Evolutionary conservation across 2,888 invertebrate genomes (phyloP), one percentile per base, ranked within the genome.

Genomic region (Scaptomyza caliginosa): DNA sequence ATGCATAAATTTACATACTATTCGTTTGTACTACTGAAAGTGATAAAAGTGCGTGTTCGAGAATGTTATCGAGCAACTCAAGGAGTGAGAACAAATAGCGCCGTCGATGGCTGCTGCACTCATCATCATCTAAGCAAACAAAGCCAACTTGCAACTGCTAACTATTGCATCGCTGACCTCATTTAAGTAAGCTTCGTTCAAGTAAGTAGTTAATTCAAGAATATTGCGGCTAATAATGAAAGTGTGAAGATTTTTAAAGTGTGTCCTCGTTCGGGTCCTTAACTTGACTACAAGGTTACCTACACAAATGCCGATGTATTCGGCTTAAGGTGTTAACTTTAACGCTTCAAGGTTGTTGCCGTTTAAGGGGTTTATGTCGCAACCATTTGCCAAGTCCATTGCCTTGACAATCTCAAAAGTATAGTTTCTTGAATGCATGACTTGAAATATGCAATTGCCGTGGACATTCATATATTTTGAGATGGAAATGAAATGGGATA

Each of bases 301-400:
- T 38, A 48, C 43, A 30, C 26, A 23, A 40, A 16, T 24, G 42
- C 13, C 43, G 16, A 34, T 34, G 16, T n/a, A n/a, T n/a, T n/a
- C 34, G 16, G 34, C 43, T 48, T 34, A 40, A 74, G 71, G 78
- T 85, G 83, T 57, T 64, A 82, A 66, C 38, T 70, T 67, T 23
- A 54, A 52, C 49, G 68, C 72, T 73, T 76, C 86, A 87, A 88
- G 88, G 87, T 55, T 81, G 65, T 21, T 58, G 30, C 30, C 64
- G 16, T 40, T 73, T 70, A 75, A 76, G 73, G 67, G 55, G 52
- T 59, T 73, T 60, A 66, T 67, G 70, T 64, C 57, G 30, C 51
- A 56, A 52, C 26, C 58, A 50, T 72, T 67, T 67, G 28, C 30
- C 59, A 16, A 39, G 51, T 43, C 48, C 66, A 66, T 66, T 65